These are phyloP conservation scores for Leptinotarsa juncta DNA, from an alignment of 2,888 invertebrate genomes.

Conservation along the genomic window DNA sequence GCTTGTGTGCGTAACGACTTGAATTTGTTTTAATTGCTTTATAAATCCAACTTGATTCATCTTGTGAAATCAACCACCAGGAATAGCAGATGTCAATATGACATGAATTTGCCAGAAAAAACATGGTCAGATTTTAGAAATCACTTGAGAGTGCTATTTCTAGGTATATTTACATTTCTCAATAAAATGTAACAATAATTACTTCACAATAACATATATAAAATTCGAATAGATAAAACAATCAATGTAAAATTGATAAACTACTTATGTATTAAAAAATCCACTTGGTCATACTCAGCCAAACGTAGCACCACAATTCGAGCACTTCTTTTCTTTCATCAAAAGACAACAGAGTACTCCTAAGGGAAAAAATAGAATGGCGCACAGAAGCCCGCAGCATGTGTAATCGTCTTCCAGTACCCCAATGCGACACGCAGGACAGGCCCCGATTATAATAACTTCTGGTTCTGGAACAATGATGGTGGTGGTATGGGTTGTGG, in stretches of 20 bases:
- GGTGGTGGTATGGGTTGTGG: conserved; percentile 65
- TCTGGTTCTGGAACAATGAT: conserved; percentile 77
- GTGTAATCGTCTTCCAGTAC: conserved; percentile 89
- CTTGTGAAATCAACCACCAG: too few species aligned
- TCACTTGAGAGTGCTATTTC: background rate
- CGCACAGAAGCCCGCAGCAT: conserved; percentile 85
- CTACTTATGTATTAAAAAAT: background rate
- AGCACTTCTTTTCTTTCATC: conserved; percentile 85
- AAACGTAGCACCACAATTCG: conserved; percentile 88
- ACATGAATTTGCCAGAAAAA: too few species aligned
- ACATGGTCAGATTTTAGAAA: too few species aligned
- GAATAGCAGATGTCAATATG: too few species aligned
- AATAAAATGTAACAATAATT: background rate
- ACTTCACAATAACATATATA: background rate
- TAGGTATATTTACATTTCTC: background rate
- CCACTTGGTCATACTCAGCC: conserved; percentile 23
- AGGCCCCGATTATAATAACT: conserved; percentile 86
- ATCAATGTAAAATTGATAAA: background rate
- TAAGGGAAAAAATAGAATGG: conserved; percentile 87
- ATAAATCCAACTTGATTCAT: too few species aligned
- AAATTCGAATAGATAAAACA: conserved; percentile 5
- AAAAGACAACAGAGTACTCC: conserved; percentile 90
- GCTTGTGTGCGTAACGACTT: too few species aligned
- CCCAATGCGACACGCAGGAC: conserved; percentile 90
- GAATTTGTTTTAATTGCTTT: too few species aligned